phyloP scores from a whole-genome alignment of 35 echinoderm and acorn worm species.

The Apostichopus californicus region DNA sequence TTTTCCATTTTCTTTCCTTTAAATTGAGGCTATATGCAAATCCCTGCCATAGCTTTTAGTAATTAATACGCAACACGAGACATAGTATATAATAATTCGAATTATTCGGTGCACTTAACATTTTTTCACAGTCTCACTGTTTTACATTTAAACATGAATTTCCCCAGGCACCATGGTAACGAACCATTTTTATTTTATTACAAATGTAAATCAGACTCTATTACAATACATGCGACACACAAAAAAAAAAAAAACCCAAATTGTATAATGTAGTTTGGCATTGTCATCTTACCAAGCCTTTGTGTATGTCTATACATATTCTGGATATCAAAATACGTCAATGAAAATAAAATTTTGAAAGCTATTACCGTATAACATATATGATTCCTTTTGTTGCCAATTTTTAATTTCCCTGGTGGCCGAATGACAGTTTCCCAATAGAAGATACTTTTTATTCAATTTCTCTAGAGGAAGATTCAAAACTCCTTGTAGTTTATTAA shows the following conservation, averaged over 20 bases:
- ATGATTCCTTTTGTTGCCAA: background rate
- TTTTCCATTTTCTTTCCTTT: too few relatives aligned
- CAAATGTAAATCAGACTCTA: background rate
- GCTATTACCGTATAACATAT: background rate
- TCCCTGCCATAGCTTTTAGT: too few relatives aligned
- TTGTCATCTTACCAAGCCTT: background rate
- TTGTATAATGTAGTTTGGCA: background rate
- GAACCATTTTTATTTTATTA: background rate
- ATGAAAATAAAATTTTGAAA: background rate
- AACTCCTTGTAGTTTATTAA: too few relatives aligned
- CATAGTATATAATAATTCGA: too few relatives aligned
- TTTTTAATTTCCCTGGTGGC: background rate
- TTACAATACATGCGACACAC: background rate
- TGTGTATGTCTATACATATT: background rate
- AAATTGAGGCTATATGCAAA: too few relatives aligned
- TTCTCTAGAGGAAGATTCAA: background rate
- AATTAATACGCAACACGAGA: too few relatives aligned
- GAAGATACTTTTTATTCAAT: background rate
- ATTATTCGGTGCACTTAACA: too few relatives aligned
- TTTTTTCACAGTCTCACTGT: too few relatives aligned
- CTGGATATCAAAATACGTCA: background rate
- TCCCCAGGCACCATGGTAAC: background rate
- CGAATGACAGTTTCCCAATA: background rate
- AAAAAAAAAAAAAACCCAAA: background rate
- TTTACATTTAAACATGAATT: too few relatives aligned